Evolutionary conservation across 2,888 invertebrate genomes (phyloP), one percentile per base, ranked within the genome.

Genomic region (Eupelmus urozonus): DNA sequence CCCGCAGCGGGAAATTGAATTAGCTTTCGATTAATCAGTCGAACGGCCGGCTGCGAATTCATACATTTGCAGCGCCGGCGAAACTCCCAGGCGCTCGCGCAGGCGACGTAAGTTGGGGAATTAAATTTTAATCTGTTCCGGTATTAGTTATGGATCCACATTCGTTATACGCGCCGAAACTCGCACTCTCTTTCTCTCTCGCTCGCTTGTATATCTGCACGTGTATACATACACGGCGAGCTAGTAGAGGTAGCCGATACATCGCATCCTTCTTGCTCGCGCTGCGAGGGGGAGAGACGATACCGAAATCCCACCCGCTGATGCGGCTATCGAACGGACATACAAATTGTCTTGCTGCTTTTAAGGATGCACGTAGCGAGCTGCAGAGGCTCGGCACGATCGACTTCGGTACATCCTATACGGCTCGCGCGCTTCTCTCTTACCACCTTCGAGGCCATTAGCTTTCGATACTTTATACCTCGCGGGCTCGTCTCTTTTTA

Each of bases 11-110:
- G 82, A 83, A 85, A 86, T 85, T 85, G 84, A 87, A 88, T 88
- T 88, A 87, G 85, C 86, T 85, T 87, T 85, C 87, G 85, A 88
- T 88, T 87, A 87, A 88, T 88, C 86, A 85, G 72, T 75, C 78
- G 78, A 77, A 76, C 76, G 80, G 40, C 20, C 65, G 16, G 70
- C 7, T 34, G 11, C 3, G 40, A 40, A 40, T 18, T 23, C 11
- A 13, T n/a, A 11, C 34, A 57, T 59, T 45, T 27, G 27, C 42
- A 23, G 20, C 42, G 16, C 34, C 27, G 29, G 4, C 18, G 60
- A 34, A 60, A 53, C 57, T 51, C 29, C 23, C n/a, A 23, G 40
- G 45, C 42, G 25, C 65, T 11, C 23, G 51, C 51, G 51, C 69
- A 65, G 78, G 69, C 82, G 60, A 76, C 80, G 73, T 83, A 86